Conservation (phyloP, 2,797 vertebrate genomes). For the Octomys mimax region DNA sequence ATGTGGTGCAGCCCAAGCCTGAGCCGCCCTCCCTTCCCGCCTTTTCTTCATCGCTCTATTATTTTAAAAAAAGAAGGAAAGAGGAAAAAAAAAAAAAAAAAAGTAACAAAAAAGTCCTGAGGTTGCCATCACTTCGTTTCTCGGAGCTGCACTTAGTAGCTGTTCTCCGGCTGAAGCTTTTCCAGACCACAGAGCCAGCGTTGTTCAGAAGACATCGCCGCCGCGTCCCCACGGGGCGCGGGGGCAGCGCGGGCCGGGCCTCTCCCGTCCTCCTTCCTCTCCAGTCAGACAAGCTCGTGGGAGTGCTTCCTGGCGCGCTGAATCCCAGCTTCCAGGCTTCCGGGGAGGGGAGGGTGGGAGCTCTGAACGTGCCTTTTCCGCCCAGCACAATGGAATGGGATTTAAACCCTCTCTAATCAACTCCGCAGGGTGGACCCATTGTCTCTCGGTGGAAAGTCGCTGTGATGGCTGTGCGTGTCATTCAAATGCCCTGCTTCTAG, state of each 20-base stretch:
- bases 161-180: neutral
- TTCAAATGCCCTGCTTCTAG: neutral
- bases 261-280: neutral
- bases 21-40: neutral
- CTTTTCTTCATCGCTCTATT: neutral
- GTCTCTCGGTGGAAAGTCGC: neutral
- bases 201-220: constrained; percentile 26
- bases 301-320: neutral
- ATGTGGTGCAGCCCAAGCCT: neutral
- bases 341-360: neutral
- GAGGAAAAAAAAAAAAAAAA: neutral
- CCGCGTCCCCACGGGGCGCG: neutral
- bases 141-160: neutral
- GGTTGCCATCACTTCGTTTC: neutral
- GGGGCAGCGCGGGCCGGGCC: neutral
- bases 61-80: neutral
- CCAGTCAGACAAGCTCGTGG: neutral
- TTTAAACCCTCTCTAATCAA: neutral
- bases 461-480: neutral
- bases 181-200: neutral
- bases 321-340: neutral
- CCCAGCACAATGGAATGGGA: neutral
- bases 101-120: neutral
- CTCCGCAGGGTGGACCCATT: neutral
- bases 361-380: constrained; percentile 48